Base-by-base conservation (phyloP, 1,140 invertebrate species). In the Chironomus tepperi region DNA sequence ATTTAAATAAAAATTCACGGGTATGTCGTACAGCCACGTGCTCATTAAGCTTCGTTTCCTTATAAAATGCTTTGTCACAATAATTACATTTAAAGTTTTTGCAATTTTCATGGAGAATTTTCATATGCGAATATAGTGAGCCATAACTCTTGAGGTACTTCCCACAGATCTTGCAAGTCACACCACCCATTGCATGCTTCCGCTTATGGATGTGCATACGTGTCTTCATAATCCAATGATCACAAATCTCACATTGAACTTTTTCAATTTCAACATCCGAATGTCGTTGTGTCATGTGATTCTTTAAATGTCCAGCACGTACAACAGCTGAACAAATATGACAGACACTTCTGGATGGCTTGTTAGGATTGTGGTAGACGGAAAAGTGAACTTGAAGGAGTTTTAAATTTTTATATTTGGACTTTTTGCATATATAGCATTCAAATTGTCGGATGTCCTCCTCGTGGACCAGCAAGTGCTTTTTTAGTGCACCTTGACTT, bases 1-100 rank as follows among this genome's bases (percentile, higher is more conserved):
- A 57, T 64, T 76, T 81, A 76, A 81, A 83, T 57, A 57, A 57
- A 57, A 15, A 57, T 57, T 57, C 47, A 15, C 47, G 12, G 1
- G 47, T 57, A 57, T 57, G 47, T 57, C n/a, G 12, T 15, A 57
- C 47, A 12, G 47, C 47, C 0, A 57, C 12, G 12, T 57, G 47
- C 15, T 57, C 47, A 12, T 57, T 57, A 12, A 57, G 12, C 15
- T 57, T 57, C 3, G 12, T 12, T 57, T 57, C 47, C n/a, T 57
- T 57, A 15, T 57, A 57, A 15, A 57, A 57, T 57, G 12, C n/a
- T 57, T 57, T 57, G 15, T 57, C 47, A 3, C 47, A 57, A 0
- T n/a, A 57, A 15, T 15, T 57, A 57, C 47, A 57, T 12, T 12
- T 5, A 57, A n/a, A n/a, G 12, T 57, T 57, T 57, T n/a, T 12